Conservation (phyloP, 2,797 vertebrate species). For the Lepus oiostolus region DNA sequence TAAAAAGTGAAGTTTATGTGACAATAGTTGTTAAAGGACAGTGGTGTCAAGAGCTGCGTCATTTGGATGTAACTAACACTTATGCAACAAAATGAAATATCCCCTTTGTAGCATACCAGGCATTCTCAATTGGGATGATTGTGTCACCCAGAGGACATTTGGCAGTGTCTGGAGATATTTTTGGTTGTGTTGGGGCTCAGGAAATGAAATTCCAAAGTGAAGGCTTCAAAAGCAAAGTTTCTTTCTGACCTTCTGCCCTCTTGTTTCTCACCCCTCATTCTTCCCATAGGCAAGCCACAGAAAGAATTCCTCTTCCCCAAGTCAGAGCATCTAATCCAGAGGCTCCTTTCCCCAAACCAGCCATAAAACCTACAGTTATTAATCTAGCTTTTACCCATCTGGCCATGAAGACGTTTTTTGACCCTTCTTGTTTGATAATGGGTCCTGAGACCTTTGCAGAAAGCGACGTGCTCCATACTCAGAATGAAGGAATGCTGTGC, state of each 20-base stretch:
- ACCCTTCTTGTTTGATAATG: neutral
- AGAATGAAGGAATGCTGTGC: neutral
- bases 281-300: too few species aligned
- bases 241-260: too few species aligned
- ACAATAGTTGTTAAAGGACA: conserved; percentile 29
- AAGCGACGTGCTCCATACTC: neutral
- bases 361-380: neutral
- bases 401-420: neutral
- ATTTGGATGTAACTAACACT: neutral
- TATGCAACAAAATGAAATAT: conserved; percentile 33
- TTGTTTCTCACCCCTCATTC: too few species aligned
- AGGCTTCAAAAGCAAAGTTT: too few species aligned
- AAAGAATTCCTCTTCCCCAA: neutral
- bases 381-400: neutral
- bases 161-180: neutral
- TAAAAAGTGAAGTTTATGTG: conserved; percentile 48
- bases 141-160: neutral
- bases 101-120: too few species aligned
- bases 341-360: too few species aligned
- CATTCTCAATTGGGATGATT: too few species aligned
- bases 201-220: too few species aligned
- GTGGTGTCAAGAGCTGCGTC: neutral
- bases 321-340: neutral
- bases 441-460: neutral
- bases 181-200: too few species aligned